Percentiles rank a stretch among this genome's conserved stretches.
Evolutionary conservation across 2,797 vertebrate genomes (phyloP).

Genomic region (Gymnothorax reevesii): DNA sequence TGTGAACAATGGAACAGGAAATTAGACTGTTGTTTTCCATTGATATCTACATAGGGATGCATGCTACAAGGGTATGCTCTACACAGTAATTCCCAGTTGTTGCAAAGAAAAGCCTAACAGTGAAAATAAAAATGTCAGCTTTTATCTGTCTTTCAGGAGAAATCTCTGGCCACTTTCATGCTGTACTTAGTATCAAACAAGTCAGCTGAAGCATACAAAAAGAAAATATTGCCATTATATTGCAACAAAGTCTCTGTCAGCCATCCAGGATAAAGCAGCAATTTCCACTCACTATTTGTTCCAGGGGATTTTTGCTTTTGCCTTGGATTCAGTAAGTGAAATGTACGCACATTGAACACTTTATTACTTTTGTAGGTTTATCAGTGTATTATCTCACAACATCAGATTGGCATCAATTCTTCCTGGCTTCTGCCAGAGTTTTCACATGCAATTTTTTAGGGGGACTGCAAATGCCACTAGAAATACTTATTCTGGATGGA

Average conservation of each 20-base stretch:
- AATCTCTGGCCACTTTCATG: neutral
- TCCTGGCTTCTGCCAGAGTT: too few relatives aligned
- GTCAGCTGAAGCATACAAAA: too few relatives aligned
- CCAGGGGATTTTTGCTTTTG: neutral
- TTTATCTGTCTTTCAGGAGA: neutral
- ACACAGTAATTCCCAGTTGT: neutral
- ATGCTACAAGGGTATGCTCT: neutral
- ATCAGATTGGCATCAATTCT: too few relatives aligned
- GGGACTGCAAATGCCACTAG: too few relatives aligned
- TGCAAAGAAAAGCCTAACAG: neutral
- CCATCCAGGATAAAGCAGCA: too few relatives aligned
- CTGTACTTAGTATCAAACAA: neutral
- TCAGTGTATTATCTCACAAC: too few relatives aligned
- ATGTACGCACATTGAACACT: too few relatives aligned
- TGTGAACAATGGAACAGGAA: neutral
- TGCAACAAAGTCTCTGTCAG: neutral
- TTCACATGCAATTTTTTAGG: too few relatives aligned
- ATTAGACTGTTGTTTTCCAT: neutral
- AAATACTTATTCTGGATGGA: too few relatives aligned
- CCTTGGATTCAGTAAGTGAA: neutral
- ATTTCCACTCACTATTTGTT: neutral
- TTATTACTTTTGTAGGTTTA: too few relatives aligned
- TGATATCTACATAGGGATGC: neutral
- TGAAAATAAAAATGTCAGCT: neutral
- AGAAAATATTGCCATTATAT: neutral